phyloP scores from a whole-genome alignment of 2,113 vertebrate genomes.

The Mungos mungo region DNA sequence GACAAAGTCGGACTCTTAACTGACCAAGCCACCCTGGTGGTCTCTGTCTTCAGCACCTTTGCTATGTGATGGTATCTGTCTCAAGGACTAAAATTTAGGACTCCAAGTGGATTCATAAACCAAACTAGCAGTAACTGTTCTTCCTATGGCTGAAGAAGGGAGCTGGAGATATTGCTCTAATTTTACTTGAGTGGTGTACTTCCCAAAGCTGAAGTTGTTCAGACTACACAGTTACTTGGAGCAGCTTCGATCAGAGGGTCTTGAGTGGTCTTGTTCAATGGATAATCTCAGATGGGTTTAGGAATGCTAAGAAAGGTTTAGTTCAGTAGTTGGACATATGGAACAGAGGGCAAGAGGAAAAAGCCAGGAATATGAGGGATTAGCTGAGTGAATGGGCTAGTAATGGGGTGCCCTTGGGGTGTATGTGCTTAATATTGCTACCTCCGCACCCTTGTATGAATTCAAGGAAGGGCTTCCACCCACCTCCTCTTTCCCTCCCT shows the following conservation, averaged over 20 bases:
- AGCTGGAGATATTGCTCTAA: not conserved
- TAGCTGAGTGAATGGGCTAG: not conserved
- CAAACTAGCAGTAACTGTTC: rapidly evolving
- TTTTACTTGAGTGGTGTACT: not conserved
- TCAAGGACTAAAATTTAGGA: not conserved
- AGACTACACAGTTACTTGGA: not conserved
- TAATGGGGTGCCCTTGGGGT: not conserved
- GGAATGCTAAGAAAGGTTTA: not conserved
- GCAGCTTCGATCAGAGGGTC: not conserved
- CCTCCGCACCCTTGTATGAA: not conserved
- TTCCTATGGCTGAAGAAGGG: not conserved
- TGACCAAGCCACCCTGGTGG: not conserved
- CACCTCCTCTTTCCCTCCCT: not conserved
- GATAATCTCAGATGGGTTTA: not conserved
- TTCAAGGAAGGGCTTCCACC: not conserved
- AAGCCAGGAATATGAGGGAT: not conserved
- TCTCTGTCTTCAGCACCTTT: not conserved
- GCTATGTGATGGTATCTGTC: not conserved
- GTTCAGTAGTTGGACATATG: not conserved
- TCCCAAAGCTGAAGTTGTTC: not conserved
- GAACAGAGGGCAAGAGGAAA: not conserved
- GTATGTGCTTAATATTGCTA: not conserved
- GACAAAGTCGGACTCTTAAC: too few relatives aligned
- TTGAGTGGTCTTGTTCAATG: not conserved
- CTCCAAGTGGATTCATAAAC: not conserved